Percentiles rank a stretch among this genome's conserved stretches.
Evolutionary conservation across 1,140 invertebrate species (phyloP).

Genomic region (Megathymus violae): DNA sequence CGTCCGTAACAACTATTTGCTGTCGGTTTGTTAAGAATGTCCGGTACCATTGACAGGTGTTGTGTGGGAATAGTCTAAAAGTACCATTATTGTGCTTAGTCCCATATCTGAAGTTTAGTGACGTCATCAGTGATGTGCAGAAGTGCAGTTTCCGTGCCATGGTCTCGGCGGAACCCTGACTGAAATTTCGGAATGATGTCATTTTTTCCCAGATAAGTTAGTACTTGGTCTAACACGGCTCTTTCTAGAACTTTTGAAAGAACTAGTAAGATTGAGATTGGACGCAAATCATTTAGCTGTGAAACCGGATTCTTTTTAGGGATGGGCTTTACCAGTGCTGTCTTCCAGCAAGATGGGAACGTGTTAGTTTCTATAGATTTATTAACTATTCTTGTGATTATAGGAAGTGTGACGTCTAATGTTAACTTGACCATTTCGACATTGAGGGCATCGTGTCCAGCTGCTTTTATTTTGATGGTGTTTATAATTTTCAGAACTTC

Average conservation of each 20-base stretch:
- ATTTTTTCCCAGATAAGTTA: constrained; percentile 1
- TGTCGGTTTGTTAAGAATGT: not conserved
- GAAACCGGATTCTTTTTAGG: not conserved
- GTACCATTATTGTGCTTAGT: constrained; percentile 23
- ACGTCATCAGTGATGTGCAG: constrained; percentile 53
- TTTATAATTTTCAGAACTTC: constrained; percentile 14
- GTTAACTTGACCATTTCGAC: constrained; percentile 13
- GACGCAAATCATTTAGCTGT: too few species aligned
- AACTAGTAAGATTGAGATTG: too few species aligned
- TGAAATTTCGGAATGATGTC: constrained; percentile 42
- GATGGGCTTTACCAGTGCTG: not conserved
- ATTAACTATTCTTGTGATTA: constrained; percentile 10
- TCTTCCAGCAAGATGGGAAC: constrained; percentile 8
- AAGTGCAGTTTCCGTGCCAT: constrained; percentile 49
- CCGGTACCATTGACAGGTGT: not conserved
- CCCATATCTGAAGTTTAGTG: constrained; percentile 42
- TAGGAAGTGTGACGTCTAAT: not conserved
- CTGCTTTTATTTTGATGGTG: constrained; percentile 11
- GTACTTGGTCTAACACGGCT: too few species aligned
- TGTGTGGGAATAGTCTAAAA: not conserved
- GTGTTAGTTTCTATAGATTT: constrained; percentile 12
- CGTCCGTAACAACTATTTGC: constrained; percentile 1
- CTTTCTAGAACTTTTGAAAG: too few species aligned
- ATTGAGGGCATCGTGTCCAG: constrained; percentile 3
- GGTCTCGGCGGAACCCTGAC: constrained; percentile 49